Conservation (phyloP, 2,888 invertebrate species). For the Megaustenia siamemsis region DNA sequence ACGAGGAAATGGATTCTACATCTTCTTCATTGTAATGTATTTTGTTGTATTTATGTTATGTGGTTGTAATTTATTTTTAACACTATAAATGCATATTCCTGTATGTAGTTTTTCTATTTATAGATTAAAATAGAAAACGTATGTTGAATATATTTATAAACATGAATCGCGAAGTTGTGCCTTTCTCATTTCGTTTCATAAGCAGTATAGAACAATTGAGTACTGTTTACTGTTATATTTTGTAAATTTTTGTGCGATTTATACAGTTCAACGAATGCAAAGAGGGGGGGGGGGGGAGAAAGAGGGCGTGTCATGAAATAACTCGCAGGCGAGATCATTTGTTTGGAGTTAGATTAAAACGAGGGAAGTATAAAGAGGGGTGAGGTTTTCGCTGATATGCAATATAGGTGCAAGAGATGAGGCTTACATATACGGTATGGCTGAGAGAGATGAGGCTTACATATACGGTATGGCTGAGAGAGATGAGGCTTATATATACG, state of each 20-base stretch:
- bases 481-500: too few species aligned
- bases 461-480: too few species aligned
- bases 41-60: background rate
- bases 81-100: background rate
- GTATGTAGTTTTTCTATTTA: background rate
- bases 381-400: too few species aligned
- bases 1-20: background rate
- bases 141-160: background rate
- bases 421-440: too few species aligned
- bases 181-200: background rate
- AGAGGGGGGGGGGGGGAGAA: too few species aligned
- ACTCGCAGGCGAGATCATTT: too few species aligned
- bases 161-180: background rate
- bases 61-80: background rate
- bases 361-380: too few species aligned
- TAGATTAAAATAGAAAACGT: background rate
- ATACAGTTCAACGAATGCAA: too few species aligned
- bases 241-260: background rate
- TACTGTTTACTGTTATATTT: background rate
- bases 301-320: too few species aligned
- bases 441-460: too few species aligned
- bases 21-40: background rate
- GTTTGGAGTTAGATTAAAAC: too few species aligned
- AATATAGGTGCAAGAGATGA: too few species aligned
- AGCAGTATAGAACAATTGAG: background rate